These are phyloP conservation scores for Drosophila putrida DNA, from an alignment of 2,888 invertebrate genomes.

Conservation along the genomic window DNA sequence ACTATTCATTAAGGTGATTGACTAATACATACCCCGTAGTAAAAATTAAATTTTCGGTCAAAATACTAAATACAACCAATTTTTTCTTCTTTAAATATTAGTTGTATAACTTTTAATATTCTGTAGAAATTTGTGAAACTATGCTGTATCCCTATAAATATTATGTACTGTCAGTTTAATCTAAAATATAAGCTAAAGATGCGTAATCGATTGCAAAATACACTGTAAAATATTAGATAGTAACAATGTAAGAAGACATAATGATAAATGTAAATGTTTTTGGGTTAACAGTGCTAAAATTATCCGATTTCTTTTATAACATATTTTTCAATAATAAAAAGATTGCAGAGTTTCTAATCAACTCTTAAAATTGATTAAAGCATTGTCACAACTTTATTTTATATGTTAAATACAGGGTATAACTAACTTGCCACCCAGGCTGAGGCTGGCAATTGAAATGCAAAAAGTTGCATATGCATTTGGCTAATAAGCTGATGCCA, in stretches of 20 bases:
- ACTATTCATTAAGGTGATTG: no score
- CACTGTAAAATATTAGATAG: neutral
- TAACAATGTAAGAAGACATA: neutral
- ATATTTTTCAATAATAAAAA: no score
- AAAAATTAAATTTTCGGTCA: no score
- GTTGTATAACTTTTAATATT: neutral
- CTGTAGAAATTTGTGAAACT: neutral
- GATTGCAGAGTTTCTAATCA: no score
- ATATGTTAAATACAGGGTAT: constrained; percentile 12
- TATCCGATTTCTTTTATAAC: no score
- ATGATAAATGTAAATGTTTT: neutral
- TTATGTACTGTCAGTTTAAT: neutral
- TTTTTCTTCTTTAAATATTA: no score
- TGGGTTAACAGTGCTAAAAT: no score
- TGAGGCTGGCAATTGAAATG: constrained; percentile 46
- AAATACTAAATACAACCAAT: no score
- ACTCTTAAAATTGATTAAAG: no score
- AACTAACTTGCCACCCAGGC: neutral
- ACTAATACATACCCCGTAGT: neutral
- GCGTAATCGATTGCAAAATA: neutral
- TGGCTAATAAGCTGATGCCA: constrained; percentile 37
- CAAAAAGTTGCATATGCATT: constrained; percentile 30
- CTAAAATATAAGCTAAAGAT: neutral
- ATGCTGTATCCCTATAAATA: neutral
- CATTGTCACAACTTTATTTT: no score